Evolutionary conservation across 2,113 vertebrate species (phyloP).

Genomic region (Pituophis catenifer): DNA sequence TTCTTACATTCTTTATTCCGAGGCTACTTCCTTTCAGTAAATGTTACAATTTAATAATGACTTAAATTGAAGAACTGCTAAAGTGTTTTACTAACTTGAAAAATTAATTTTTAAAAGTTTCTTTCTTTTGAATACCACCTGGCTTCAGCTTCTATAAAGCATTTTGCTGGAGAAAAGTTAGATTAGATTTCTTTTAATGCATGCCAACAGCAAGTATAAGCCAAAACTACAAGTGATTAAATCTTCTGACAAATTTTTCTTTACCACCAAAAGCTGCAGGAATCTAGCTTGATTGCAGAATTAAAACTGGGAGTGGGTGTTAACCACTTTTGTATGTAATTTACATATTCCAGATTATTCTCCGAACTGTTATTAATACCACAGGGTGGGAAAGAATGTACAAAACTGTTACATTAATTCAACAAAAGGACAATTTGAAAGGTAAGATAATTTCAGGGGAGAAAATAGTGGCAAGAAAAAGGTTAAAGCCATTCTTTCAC

Average conservation of each 20-base stretch:
- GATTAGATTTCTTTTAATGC: neutral
- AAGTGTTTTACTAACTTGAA: conserved; percentile 48
- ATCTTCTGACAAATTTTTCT: neutral
- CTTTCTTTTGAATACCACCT: neutral
- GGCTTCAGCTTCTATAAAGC: neutral
- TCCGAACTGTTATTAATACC: neutral
- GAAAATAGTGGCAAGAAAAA: neutral
- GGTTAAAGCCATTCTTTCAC: neutral
- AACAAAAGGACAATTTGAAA: neutral
- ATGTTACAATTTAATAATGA: conserved; percentile 32
- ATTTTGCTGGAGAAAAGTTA: neutral
- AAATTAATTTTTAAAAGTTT: conserved; percentile 25
- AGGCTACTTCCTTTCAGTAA: conserved; percentile 44
- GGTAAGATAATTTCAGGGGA: neutral
- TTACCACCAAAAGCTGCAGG: neutral
- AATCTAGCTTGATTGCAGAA: neutral
- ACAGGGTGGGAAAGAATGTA: neutral
- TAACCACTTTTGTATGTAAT: neutral
- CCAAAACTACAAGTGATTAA: neutral
- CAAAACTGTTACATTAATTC: neutral
- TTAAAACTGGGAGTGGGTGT: neutral
- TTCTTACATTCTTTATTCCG: neutral
- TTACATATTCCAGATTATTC: neutral
- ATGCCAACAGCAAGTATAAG: conserved; percentile 1
- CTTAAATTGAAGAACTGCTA: neutral